Conservation (phyloP, 2,113 vertebrate species). For the Elgaria multicarinata region DNA sequence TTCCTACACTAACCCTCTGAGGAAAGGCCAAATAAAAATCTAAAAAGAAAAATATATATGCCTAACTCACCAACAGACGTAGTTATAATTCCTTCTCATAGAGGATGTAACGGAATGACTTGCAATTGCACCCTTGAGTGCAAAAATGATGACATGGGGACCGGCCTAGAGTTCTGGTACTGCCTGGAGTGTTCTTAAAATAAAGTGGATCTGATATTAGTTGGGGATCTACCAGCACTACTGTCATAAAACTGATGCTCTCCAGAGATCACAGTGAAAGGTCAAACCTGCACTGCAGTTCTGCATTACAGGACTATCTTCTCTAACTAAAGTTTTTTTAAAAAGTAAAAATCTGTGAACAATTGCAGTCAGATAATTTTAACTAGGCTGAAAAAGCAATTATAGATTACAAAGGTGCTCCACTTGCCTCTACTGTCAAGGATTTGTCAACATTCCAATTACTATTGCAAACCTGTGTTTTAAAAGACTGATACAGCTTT, state of each 20-base stretch:
- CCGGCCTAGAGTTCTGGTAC: neutral
- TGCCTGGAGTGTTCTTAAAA: neutral
- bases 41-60: neutral
- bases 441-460: constrained; percentile 44
- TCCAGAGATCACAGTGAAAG: constrained; percentile 14
- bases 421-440: constrained; percentile 29
- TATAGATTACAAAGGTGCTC: constrained; percentile 34
- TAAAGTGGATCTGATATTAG: neutral
- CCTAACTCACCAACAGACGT: neutral
- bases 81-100: neutral
- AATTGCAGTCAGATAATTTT: constrained; percentile 36
- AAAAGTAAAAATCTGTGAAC: constrained; percentile 33
- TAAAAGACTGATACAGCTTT: constrained; percentile 10
- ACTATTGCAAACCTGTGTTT: constrained; percentile 16
- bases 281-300: neutral
- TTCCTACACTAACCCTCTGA: neutral
- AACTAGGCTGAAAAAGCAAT: constrained; percentile 37
- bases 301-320: constrained; percentile 23
- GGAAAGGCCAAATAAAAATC: neutral
- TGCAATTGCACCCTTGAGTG: neutral
- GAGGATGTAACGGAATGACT: neutral
- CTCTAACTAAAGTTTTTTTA: neutral
- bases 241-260: neutral
- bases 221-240: neutral
- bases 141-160: neutral